A percentile compares a stretch with the other conserved stretches of the same genome.
These are phyloP conservation scores for Cephus sareptanus DNA, from an alignment of 2,888 invertebrate genomes.

Conservation along the genomic window DNA sequence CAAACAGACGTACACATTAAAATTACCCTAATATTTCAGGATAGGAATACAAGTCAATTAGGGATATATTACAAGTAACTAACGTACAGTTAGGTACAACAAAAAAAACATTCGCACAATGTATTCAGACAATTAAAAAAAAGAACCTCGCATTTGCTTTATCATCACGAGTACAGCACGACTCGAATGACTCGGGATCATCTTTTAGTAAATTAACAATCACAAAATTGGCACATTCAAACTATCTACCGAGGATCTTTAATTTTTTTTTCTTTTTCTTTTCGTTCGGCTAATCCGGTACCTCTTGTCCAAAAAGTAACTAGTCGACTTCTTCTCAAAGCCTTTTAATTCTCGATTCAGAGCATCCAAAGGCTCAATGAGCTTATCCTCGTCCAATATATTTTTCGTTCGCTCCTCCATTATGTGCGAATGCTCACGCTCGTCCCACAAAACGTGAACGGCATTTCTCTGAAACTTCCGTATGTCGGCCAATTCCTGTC, in stretches of 20 bases:
- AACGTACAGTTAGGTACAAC: background rate
- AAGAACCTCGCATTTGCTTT: background rate
- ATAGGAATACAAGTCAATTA: background rate
- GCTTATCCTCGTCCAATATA: slow-evolving; percentile 69
- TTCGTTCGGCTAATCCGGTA: slow-evolving; percentile 52
- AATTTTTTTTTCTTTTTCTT: background rate
- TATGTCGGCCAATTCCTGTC: slow-evolving; percentile 64
- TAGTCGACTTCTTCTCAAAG: slow-evolving; percentile 73
- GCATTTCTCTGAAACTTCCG: slow-evolving; percentile 58
- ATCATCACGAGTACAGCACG: background rate
- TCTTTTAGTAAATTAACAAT: background rate
- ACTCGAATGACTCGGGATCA: background rate
- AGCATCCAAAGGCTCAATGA: slow-evolving; percentile 71
- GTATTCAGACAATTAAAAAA: background rate
- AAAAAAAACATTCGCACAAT: background rate
- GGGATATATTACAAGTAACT: background rate
- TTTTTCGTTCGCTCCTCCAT: slow-evolving; percentile 65
- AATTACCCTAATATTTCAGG: background rate
- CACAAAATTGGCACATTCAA: background rate
- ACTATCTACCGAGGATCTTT: background rate
- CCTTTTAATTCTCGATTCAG: slow-evolving; percentile 74
- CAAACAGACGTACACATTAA: background rate
- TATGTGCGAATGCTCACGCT: slow-evolving; percentile 61
- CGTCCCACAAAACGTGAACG: slow-evolving; percentile 50
- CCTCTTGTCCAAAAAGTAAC: slow-evolving; percentile 76